These are phyloP conservation scores for Sus cebifrons DNA, from an alignment of 2,797 vertebrate genomes.

Conservation along the genomic window DNA sequence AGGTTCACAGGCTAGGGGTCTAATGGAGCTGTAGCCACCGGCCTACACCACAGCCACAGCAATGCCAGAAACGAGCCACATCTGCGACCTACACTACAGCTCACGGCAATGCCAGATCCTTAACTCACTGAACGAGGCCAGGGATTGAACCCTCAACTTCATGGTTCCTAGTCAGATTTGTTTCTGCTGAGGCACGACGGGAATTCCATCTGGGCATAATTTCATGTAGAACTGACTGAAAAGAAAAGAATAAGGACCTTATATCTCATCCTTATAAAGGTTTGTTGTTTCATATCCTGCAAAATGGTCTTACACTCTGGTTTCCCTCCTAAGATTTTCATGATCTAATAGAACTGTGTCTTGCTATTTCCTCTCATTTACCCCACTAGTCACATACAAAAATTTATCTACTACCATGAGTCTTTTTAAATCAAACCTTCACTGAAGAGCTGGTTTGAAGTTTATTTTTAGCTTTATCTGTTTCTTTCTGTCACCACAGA, in stretches of 20 bases:
- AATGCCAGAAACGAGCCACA: too few species aligned
- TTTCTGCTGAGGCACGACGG: too few species aligned
- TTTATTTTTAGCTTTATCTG: neutral
- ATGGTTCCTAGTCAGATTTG: too few species aligned
- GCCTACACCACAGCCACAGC: too few species aligned
- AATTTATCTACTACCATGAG: neutral
- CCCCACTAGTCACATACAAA: rapidly evolving
- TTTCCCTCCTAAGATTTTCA: neutral
- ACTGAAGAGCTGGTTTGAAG: neutral
- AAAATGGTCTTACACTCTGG: neutral
- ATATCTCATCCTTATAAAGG: neutral
- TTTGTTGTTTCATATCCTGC: neutral
- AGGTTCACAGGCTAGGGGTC: too few species aligned
- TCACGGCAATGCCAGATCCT: too few species aligned
- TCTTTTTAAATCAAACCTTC: neutral
- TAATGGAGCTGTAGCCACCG: too few species aligned
- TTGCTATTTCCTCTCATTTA: neutral
- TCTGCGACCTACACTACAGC: too few species aligned
- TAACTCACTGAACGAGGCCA: too few species aligned
- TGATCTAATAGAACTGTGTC: neutral
- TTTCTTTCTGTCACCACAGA: neutral
- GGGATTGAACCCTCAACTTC: too few species aligned
- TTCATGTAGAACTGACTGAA: neutral
- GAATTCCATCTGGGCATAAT: too few species aligned
- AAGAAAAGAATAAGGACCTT: neutral